Conservation (phyloP, 2,797 vertebrate species). For the Danio aesculapii region DNA sequence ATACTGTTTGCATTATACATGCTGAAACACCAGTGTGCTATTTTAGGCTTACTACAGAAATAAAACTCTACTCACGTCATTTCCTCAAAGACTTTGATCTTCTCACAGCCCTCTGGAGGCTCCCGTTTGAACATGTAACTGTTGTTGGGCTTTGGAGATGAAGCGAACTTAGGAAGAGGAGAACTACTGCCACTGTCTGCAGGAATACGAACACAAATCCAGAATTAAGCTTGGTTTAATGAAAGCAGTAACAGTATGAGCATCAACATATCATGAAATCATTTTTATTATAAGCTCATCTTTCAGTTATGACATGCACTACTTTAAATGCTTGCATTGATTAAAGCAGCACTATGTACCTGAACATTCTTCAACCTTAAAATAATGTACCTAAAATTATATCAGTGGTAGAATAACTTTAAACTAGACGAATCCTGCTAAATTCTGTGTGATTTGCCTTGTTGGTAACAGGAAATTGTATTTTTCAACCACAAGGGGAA, state of each 20-base stretch:
- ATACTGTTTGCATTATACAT: not conserved
- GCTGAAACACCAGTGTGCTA: not conserved
- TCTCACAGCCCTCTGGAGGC: constrained; percentile 98
- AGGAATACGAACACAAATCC: constrained; percentile 71
- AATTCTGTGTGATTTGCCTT: too few relatives aligned
- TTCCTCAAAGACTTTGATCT: constrained; percentile 99
- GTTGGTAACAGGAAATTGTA: too few relatives aligned
- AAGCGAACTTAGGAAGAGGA: constrained; percentile 97
- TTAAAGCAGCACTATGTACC: too few relatives aligned
- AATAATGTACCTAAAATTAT: too few relatives aligned
- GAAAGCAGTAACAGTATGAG: not conserved
- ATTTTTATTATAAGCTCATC: too few relatives aligned
- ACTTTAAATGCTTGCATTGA: too few relatives aligned
- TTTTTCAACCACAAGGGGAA: too few relatives aligned
- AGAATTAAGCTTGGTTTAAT: not conserved
- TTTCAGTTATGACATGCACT: too few relatives aligned
- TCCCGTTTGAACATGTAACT: constrained; percentile 99
- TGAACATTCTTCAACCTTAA: too few relatives aligned
- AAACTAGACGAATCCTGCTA: too few relatives aligned
- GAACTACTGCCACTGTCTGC: constrained; percentile 98
- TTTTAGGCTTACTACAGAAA: constrained; percentile 10
- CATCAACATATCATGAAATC: not conserved
- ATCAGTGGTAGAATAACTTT: too few relatives aligned
- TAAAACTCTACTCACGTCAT: constrained; percentile 84
- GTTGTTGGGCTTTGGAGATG: constrained; percentile 99